phyloP scores from a whole-genome alignment of 2,113 vertebrate genomes.

The Microcebus griseorufus region DNA sequence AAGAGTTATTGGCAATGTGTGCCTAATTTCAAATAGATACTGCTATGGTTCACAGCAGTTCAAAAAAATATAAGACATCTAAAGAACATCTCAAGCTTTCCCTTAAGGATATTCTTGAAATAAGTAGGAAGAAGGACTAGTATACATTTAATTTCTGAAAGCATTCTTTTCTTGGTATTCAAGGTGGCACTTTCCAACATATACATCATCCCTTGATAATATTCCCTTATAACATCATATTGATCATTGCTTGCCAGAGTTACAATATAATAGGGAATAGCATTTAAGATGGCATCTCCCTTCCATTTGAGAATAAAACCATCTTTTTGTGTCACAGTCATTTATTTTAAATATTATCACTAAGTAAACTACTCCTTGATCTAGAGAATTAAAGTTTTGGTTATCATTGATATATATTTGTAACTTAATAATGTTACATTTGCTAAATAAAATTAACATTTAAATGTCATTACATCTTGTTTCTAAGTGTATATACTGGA shows the following conservation, averaged over 20 bases:
- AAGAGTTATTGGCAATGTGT: background rate
- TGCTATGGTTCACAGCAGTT: background rate
- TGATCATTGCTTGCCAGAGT: background rate
- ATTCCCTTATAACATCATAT: background rate
- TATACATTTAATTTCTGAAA: background rate
- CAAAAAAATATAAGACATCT: background rate
- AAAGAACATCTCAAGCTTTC: background rate
- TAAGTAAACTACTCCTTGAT: background rate
- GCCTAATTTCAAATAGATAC: background rate
- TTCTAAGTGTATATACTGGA: background rate
- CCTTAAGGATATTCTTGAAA: background rate
- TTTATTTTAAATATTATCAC: background rate
- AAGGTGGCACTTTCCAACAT: background rate
- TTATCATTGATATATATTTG: background rate
- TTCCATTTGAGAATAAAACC: background rate
- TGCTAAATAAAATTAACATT: conserved; percentile 15
- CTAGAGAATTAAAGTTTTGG: background rate
- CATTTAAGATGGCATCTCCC: background rate
- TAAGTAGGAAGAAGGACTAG: background rate
- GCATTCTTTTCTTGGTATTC: background rate
- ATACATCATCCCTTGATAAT: background rate
- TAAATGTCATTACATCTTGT: background rate
- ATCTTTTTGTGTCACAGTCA: background rate
- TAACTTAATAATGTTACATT: background rate
- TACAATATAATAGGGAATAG: background rate